phyloP scores from a whole-genome alignment of 2,113 vertebrate species.

The Apaloderma vittatum region DNA sequence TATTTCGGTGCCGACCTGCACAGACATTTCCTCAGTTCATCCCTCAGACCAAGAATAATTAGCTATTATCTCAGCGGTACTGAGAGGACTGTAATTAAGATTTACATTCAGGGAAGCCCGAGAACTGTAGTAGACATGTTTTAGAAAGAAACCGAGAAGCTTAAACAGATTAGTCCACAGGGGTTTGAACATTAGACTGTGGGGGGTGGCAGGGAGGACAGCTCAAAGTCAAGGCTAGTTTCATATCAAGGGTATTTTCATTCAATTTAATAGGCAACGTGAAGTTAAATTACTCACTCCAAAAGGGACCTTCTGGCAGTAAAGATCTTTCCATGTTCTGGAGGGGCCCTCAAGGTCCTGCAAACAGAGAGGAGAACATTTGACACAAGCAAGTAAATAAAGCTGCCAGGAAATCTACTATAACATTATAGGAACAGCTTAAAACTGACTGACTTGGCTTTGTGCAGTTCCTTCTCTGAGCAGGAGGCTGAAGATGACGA shows the following conservation, averaged over 20 bases:
- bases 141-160: neutral
- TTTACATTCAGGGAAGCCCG: neutral
- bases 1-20: neutral
- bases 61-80: neutral
- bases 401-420: neutral
- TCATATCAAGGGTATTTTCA: neutral
- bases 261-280: neutral
- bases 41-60: neutral
- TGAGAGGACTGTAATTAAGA: neutral
- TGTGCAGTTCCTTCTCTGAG: conserved; percentile 84
- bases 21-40: neutral
- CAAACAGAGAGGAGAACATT: neutral
- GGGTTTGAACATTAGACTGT: neutral
- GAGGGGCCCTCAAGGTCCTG: conserved; percentile 84
- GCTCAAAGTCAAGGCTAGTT: neutral
- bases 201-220: neutral
- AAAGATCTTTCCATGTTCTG: conserved; percentile 91
- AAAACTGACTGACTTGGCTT: conserved; percentile 80
- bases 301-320: conserved; percentile 89
- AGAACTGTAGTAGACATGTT: neutral
- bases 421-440: neutral
- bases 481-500: conserved; percentile 71
- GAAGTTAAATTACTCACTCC: conserved; percentile 86
- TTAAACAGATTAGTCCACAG: neutral
- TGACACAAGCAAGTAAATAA: neutral